A percentile compares a stretch with the other conserved stretches of the same genome.
Conservation (phyloP, 2,113 vertebrate genomes). For the Raja brachyura region DNA sequence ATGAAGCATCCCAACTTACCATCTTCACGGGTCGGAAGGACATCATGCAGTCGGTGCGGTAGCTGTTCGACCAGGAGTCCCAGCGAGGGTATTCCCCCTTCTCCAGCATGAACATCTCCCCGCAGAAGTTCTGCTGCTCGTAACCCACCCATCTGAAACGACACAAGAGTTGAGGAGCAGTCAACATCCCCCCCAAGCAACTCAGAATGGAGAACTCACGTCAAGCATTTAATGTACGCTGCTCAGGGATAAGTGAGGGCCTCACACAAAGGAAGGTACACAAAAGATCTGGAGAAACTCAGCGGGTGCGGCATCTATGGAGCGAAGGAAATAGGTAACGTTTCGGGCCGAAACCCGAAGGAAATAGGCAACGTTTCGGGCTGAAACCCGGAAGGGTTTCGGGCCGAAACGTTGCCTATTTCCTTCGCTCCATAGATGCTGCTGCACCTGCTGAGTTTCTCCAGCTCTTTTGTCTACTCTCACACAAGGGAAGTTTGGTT, state of each 20-base stretch:
- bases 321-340: no score
- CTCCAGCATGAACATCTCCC: constrained; percentile 74
- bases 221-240: not conserved
- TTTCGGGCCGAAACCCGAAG: no score
- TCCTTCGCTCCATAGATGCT: no score
- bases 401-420: no score
- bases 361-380: no score
- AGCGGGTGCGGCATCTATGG: no score
- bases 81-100: constrained; percentile 73
- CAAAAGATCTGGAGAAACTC: no score
- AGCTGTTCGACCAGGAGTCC: constrained; percentile 75
- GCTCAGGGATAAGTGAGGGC: not conserved
- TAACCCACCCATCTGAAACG: constrained; percentile 65
- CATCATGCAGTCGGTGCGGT: constrained; percentile 65
- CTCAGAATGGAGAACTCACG: not conserved
- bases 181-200: not conserved
- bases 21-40: constrained; percentile 65
- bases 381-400: no score
- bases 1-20: constrained; percentile 49
- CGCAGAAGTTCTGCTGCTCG: constrained; percentile 64
- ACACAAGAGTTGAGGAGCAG: not conserved
- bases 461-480: no score
- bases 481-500: not conserved
- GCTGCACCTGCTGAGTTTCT: no score
- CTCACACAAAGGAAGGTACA: no score